Evolutionary conservation across 1,140 invertebrate species (phyloP), one percentile per base, ranked within the genome.

Genomic region (Amphibalanus amphitrite): DNA sequence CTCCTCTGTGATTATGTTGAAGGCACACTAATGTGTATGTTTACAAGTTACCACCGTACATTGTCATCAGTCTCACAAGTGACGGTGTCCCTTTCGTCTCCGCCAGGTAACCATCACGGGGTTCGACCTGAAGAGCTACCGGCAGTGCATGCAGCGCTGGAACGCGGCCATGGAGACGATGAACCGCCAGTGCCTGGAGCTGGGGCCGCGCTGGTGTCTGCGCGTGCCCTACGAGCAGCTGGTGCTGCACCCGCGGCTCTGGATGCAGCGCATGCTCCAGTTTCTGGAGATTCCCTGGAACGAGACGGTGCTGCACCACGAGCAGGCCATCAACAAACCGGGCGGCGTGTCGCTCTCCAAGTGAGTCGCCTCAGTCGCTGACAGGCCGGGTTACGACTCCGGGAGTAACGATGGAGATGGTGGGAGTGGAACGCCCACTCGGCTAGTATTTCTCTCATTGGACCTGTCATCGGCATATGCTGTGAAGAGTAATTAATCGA

Each of bases 251-350:
- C 96, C 97, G 0, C 86, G 87, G 72, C 81, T 88, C 70, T 93
- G 92, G 86, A 90, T 99, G 90, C 84, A 88, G 72, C 87, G 88
- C 77, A 94, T 99, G 76, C 84, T 98, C 10, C 82, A 86, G 69
- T 99, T 98, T 82, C 82, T 99, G 67, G 89, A 92, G 72, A 84
- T 99, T 74, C 90, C 91, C 28, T 99, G 96, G 96, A 90, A 94
- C 81, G 92, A 95, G 75, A 89, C 91, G 28, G 95, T 98, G 30
- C 84, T 99, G 72, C 95, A 98, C 82, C 97, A 99, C 82, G 94
- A 99, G 80, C 89, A 95, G 77, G 91, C 91, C 78, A 95, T 99
- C 78, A 97, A 97, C 78, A 94, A 94, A 80, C 91, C 91, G 15
- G 92, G 93, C 73, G 95, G 95, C 72, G 93, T 98, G 65, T 83